Evolutionary conservation across 30 jellyfish, hydroid and myxozoan genomes (phyloP).

Genomic region (Turritopsis rubra): DNA sequence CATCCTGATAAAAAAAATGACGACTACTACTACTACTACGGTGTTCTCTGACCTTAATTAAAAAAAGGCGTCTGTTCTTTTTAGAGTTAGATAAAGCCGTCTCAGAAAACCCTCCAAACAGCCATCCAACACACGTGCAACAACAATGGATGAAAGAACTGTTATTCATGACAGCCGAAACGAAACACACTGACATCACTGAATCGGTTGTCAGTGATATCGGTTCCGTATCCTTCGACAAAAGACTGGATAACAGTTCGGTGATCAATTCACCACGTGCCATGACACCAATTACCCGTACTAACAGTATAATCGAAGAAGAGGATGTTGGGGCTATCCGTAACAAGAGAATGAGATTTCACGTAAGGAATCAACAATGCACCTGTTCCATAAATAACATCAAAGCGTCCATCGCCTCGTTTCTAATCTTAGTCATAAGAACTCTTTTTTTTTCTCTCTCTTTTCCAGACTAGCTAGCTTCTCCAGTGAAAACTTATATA

Average conservation of each 20-base stretch:
- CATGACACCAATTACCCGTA: conserved; percentile 63
- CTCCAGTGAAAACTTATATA: no score
- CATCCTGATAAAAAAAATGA: no score
- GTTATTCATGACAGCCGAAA: conserved; percentile 81
- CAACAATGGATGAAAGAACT: conserved; percentile 85
- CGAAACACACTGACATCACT: conserved; percentile 56
- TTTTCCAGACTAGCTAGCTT: no score
- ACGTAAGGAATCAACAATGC: conserved; percentile 46
- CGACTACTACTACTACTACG: no score
- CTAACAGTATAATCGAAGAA: conserved; percentile 23
- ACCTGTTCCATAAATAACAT: no score
- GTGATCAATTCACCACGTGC: conserved; percentile 82
- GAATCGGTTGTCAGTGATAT: conserved; percentile 90
- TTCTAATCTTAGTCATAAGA: no score
- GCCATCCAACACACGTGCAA: conserved; percentile 64
- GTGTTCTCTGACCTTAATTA: no score
- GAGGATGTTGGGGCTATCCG: conserved; percentile 42
- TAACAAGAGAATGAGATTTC: conserved; percentile 72
- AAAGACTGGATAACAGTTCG: conserved; percentile 55
- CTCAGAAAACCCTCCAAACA: conserved; percentile 89
- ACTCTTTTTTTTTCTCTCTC: no score
- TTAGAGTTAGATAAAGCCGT: conserved; percentile 24
- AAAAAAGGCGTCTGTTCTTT: conserved; percentile 1
- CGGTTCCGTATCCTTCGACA: conserved; percentile 86
- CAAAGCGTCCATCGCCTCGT: no score